Conservation (phyloP, 2,888 invertebrate species). For the Sphecodes monilicornis region DNA sequence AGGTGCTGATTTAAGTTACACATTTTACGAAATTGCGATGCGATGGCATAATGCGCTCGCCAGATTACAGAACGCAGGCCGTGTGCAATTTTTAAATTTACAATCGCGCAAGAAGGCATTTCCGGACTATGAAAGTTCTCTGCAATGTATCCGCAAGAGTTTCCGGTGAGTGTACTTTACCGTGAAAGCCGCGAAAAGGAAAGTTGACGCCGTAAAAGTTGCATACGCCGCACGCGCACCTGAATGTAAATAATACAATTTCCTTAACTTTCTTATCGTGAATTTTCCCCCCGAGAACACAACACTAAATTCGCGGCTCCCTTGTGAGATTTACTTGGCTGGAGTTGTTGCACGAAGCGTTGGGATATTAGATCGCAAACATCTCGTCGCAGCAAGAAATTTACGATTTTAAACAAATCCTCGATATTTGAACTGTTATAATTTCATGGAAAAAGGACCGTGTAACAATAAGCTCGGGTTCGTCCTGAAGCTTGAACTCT, state of each 20-base stretch:
- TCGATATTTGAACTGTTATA: no score
- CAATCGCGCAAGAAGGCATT: constrained; percentile 23
- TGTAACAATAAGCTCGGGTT: no score
- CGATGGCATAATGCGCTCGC: background rate
- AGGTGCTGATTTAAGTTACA: background rate
- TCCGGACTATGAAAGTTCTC: constrained; percentile 25
- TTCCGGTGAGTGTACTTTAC: constrained; percentile 13
- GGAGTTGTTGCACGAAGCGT: background rate
- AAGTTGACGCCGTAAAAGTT: constrained; percentile 51
- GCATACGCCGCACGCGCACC: constrained; percentile 4
- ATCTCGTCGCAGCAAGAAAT: no score
- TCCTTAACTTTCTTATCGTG: constrained; percentile 35
- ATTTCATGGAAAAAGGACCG: no score
- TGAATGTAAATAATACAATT: constrained; percentile 51
- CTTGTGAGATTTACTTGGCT: background rate
- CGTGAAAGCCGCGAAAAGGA: constrained; percentile 35
- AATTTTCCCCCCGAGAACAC: constrained; percentile 18
- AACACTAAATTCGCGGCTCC: constrained; percentile 24
- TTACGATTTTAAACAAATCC: no score
- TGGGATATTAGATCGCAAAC: background rate
- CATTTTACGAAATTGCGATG: background rate
- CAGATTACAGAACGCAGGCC: background rate
- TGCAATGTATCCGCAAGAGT: constrained; percentile 19
- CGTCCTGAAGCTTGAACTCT: no score
- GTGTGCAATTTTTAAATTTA: constrained; percentile 45